Percentiles rank a stretch among this genome's conserved stretches.
phyloP scores from a whole-genome alignment of 2,797 vertebrate species.

The Falco rusticolus region DNA sequence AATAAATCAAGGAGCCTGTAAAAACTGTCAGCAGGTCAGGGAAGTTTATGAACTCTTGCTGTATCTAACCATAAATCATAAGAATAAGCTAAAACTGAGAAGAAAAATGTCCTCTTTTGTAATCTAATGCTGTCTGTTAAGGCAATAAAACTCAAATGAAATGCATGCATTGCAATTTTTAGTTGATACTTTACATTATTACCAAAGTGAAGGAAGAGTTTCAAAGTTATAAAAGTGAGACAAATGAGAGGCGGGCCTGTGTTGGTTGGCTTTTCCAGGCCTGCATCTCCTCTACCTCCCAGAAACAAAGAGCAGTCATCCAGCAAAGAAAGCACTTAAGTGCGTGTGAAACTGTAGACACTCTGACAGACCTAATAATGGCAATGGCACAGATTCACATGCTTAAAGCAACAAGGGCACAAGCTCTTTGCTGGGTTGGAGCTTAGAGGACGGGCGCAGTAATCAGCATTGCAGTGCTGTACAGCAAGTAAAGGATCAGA shows the following conservation, averaged over 20 bases:
- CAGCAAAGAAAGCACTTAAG: constrained; percentile 2
- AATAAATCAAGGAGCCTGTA: constrained; percentile 87
- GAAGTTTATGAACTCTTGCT: constrained; percentile 89
- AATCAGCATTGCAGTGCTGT: not conserved
- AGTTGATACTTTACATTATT: constrained; percentile 86
- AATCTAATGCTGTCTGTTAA: constrained; percentile 86
- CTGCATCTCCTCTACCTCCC: not conserved
- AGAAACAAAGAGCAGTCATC: constrained; percentile 14
- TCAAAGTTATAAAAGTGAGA: constrained; percentile 80
- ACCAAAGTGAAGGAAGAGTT: constrained; percentile 80
- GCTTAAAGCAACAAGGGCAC: not conserved
- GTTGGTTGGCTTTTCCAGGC: not conserved
- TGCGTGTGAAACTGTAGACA: not conserved
- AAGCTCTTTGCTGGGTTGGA: not conserved
- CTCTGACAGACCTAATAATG: not conserved
- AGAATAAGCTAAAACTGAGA: constrained; percentile 86
- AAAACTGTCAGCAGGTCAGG: constrained; percentile 87
- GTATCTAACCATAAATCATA: constrained; percentile 89
- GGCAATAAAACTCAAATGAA: constrained; percentile 86
- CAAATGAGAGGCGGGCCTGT: constrained; percentile 61
- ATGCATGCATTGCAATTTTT: constrained; percentile 85
- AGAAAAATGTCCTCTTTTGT: constrained; percentile 86
- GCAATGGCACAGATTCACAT: not conserved
- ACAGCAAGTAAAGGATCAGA: not conserved
- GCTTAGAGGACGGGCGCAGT: not conserved